Conservation (phyloP, 2,888 invertebrate genomes). For the Dyspetes luteomarginatus region DNA sequence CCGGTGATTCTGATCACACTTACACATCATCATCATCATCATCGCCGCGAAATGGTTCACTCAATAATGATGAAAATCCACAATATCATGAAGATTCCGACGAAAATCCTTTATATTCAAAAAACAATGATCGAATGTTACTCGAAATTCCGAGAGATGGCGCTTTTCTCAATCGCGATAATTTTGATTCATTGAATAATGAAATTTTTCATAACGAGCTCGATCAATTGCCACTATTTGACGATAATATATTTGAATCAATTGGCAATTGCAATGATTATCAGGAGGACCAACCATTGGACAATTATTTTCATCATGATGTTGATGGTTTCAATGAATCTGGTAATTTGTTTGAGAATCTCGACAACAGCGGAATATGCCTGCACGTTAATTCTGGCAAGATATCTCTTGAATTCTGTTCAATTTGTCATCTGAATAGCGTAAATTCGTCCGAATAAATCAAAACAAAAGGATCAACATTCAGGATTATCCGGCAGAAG, state of each 20-base stretch:
- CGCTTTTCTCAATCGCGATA: neutral
- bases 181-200: slow-evolving; percentile 13
- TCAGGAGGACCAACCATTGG: neutral
- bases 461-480: neutral
- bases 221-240: slow-evolving; percentile 50
- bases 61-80: neutral
- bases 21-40: slow-evolving; percentile 49
- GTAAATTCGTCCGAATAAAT: slow-evolving; percentile 66
- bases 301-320: neutral
- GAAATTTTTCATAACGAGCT: slow-evolving; percentile 33
- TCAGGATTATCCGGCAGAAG: slow-evolving; percentile 4
- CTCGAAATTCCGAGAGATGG: neutral
- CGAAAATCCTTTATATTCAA: neutral
- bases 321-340: slow-evolving; percentile 26
- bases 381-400: slow-evolving; percentile 85
- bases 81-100: neutral
- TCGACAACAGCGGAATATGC: slow-evolving; percentile 85
- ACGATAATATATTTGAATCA: slow-evolving; percentile 48
- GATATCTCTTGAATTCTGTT: slow-evolving; percentile 86
- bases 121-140: neutral
- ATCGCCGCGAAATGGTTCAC: slow-evolving; percentile 22
- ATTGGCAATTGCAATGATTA: slow-evolving; percentile 11
- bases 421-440: slow-evolving; percentile 84
- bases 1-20: slow-evolving; percentile 44
- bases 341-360: slow-evolving; percentile 68